phyloP scores from a whole-genome alignment of 2,888 invertebrate species.

The Heliconius cydno region DNA sequence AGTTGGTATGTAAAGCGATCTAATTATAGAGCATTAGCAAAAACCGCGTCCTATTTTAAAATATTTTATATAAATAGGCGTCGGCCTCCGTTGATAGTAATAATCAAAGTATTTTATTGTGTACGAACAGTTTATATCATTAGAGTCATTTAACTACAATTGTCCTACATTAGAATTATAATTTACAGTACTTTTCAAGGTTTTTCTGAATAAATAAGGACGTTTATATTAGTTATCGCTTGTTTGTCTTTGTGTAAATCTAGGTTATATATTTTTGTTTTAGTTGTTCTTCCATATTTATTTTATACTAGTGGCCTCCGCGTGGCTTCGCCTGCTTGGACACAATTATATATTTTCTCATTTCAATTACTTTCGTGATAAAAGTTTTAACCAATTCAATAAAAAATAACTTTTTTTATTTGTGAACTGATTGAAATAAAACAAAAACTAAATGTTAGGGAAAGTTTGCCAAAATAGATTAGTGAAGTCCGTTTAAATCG shows the following conservation, averaged over 20 bases:
- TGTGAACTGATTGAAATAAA: too few relatives aligned
- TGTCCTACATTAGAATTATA: slow-evolving; percentile 20
- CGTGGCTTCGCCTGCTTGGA: too few relatives aligned
- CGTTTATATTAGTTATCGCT: neutral
- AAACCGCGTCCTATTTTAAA: slow-evolving; percentile 31
- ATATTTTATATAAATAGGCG: slow-evolving; percentile 35
- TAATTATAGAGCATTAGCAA: slow-evolving; percentile 35
- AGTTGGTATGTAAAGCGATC: slow-evolving; percentile 31
- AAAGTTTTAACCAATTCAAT: too few relatives aligned
- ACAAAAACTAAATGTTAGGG: too few relatives aligned
- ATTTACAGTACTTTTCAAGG: slow-evolving; percentile 20
- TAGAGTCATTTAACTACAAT: slow-evolving; percentile 22
- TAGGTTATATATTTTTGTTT: too few relatives aligned
- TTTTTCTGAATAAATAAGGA: slow-evolving; percentile 10
- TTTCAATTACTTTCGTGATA: too few relatives aligned
- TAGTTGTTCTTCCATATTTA: too few relatives aligned
- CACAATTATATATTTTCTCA: too few relatives aligned
- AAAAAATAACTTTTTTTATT: too few relatives aligned
- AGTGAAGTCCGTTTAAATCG: neutral
- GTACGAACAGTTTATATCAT: slow-evolving; percentile 36
- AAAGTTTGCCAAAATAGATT: too few relatives aligned
- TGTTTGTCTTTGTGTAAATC: neutral
- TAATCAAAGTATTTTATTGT: slow-evolving; percentile 42
- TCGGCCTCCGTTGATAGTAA: slow-evolving; percentile 39
- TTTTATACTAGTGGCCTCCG: too few relatives aligned